phyloP scores from a whole-genome alignment of 1,140 invertebrate species.

The Propsilocerus akamusi region DNA sequence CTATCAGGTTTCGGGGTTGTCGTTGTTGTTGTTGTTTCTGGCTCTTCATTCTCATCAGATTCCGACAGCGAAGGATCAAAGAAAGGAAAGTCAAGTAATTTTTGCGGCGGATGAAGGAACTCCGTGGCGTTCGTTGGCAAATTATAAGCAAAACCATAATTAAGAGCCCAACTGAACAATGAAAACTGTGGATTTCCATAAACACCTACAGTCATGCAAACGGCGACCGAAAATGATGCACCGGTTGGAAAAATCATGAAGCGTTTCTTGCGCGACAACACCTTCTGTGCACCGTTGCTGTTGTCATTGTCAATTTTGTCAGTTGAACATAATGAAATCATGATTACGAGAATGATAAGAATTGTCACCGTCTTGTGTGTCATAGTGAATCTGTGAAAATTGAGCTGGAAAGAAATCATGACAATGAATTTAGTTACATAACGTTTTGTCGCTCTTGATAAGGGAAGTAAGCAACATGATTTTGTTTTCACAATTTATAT shows the following conservation, averaged over 20 bases:
- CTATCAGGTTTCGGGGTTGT: background rate
- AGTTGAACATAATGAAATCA: background rate
- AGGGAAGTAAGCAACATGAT: too few relatives aligned
- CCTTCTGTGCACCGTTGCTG: background rate
- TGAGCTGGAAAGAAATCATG: too few relatives aligned
- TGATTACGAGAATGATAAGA: background rate
- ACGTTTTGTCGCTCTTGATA: too few relatives aligned
- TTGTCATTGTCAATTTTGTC: background rate
- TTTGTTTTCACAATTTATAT: too few relatives aligned
- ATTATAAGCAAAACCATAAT: constrained; percentile 59
- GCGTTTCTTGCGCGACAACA: background rate
- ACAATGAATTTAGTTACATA: too few relatives aligned
- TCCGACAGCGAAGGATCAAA: too few relatives aligned
- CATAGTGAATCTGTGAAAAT: background rate
- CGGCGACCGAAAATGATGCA: constrained; percentile 13
- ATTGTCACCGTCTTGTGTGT: background rate
- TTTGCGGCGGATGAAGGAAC: background rate
- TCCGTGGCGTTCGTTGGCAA: constrained; percentile 31
- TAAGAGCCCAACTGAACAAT: constrained; percentile 24
- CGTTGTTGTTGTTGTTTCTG: background rate
- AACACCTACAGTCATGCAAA: constrained; percentile 21
- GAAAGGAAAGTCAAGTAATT: background rate
- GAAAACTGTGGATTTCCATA: constrained; percentile 19
- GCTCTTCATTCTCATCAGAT: too few relatives aligned
- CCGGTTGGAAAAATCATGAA: background rate